phyloP scores from a whole-genome alignment of 2,797 vertebrate genomes.

The Calcarius lapponicus region DNA sequence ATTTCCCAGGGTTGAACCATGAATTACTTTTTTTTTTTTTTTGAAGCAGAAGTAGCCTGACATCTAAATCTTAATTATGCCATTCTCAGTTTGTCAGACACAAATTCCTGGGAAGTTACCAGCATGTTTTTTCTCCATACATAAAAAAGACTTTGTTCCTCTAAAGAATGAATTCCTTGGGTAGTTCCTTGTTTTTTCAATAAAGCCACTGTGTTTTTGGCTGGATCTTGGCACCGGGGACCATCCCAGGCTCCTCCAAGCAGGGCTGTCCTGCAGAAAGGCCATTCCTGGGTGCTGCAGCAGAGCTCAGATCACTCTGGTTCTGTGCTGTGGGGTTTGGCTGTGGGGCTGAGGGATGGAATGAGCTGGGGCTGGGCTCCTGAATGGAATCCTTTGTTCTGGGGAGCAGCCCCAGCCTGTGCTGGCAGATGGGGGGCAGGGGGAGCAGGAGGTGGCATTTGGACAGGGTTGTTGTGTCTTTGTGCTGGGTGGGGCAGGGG shows the following conservation, averaged over 20 bases:
- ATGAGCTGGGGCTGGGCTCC: background rate
- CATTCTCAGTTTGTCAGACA: background rate
- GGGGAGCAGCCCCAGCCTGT: background rate
- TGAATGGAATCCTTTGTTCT: conserved; percentile 63
- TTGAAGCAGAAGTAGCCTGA: background rate
- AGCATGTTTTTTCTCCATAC: background rate
- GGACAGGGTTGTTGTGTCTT: background rate
- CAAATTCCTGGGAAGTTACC: conserved; percentile 43
- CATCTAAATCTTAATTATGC: background rate
- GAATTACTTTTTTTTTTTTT: background rate
- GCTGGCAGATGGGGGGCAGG: background rate
- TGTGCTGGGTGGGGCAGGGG: background rate
- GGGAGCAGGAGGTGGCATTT: background rate
- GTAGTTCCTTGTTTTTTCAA: conserved; percentile 37
- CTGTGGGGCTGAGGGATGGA: conserved; percentile 2
- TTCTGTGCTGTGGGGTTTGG: background rate
- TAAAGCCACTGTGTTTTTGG: conserved; percentile 33
- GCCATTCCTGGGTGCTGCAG: background rate
- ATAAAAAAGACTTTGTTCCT: conserved; percentile 66
- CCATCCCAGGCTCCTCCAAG: background rate
- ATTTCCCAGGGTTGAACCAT: background rate
- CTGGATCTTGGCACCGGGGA: conserved; percentile 11
- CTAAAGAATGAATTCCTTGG: conserved; percentile 39
- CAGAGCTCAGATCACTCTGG: background rate
- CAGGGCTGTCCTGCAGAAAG: background rate